Evolutionary conservation across 2,113 vertebrate species (phyloP).

Genomic region (Chamaetylas fuelleborni): DNA sequence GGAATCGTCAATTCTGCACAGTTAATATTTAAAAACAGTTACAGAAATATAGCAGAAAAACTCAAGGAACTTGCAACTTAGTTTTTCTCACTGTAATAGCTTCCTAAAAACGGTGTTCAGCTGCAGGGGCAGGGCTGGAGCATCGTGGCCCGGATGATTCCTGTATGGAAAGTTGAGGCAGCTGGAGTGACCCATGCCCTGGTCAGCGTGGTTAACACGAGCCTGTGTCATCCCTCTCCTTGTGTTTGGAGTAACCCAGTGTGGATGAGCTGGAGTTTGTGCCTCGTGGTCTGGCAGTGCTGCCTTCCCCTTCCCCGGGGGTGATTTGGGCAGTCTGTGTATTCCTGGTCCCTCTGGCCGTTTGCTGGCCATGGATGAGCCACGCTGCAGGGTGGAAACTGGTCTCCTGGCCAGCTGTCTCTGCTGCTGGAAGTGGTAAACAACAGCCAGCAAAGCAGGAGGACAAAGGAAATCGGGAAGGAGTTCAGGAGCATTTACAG

Average conservation of each 20-base stretch:
- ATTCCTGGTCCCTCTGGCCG: background rate
- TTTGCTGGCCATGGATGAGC: background rate
- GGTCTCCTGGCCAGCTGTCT: background rate
- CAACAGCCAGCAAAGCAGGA: background rate
- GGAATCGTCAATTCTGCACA: background rate
- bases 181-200: background rate
- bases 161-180: background rate
- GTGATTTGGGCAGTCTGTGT: background rate
- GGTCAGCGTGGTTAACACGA: background rate
- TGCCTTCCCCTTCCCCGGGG: background rate
- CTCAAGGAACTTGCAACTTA: background rate
- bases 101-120: background rate
- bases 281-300: background rate
- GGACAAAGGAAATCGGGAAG: background rate
- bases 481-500: background rate
- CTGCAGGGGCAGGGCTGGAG: background rate
- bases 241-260: accelerated
- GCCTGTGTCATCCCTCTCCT: background rate
- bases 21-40: conserved; percentile 26
- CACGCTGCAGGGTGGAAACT: background rate
- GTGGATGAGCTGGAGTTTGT: background rate
- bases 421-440: background rate
- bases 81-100: background rate
- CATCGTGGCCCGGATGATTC: accelerated
- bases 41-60: background rate